Conservation (phyloP, 2,797 vertebrate genomes). For the Percopsis omiscomaycus region DNA sequence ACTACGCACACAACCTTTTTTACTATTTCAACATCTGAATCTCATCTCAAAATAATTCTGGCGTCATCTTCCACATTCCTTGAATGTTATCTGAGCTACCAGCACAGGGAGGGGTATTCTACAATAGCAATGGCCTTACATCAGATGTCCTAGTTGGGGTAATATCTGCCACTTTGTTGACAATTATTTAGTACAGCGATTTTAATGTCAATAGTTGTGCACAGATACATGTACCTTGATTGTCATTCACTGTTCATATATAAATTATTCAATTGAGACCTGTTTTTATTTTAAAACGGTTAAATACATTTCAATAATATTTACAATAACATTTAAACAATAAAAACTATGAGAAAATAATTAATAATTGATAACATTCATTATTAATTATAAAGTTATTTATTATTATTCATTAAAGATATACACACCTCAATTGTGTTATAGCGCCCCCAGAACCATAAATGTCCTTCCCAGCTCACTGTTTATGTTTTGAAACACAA, state of each 20-base stretch:
- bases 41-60: slow-evolving; percentile 72
- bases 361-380: not conserved
- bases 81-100: slow-evolving; percentile 66
- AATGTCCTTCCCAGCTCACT: too few relatives aligned
- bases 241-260: not conserved
- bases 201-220: slow-evolving; percentile 18
- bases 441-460: too few relatives aligned
- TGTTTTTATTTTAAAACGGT: not conserved
- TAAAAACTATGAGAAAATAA: too few relatives aligned
- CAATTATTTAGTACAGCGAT: slow-evolving; percentile 8
- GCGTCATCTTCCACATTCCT: slow-evolving; percentile 71
- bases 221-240: not conserved
- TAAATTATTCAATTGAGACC: not conserved
- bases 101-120: slow-evolving; percentile 50
- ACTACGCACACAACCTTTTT: slow-evolving; percentile 70
- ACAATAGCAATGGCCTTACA: slow-evolving; percentile 43
- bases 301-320: not conserved
- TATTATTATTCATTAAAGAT: too few relatives aligned
- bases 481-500: too few relatives aligned
- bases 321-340: too few relatives aligned
- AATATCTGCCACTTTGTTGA: slow-evolving; percentile 22
- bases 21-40: slow-evolving; percentile 78
- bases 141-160: slow-evolving; percentile 34
- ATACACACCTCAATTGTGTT: too few relatives aligned
- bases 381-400: not conserved